Percentiles rank a stretch among this genome's conserved stretches.
These are phyloP conservation scores for Strigamia maritima DNA, from an alignment of 2,888 invertebrate genomes.

Conservation along the genomic window DNA sequence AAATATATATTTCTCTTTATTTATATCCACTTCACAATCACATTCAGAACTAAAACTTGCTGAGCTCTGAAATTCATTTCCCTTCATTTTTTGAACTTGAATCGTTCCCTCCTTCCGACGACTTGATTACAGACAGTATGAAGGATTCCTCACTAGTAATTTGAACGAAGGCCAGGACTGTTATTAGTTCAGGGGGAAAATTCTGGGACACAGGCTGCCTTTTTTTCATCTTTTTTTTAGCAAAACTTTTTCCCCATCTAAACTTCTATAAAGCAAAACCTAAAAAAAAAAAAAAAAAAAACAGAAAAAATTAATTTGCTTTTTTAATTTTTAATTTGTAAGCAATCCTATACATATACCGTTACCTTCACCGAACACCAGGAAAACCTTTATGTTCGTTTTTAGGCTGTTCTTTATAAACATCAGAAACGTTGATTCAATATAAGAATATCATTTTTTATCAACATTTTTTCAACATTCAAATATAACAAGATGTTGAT, in stretches of 20 bases:
- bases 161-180: constrained; percentile 20
- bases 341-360: too few relatives aligned
- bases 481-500: too few relatives aligned
- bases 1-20: too few relatives aligned
- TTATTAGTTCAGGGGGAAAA: constrained; percentile 23
- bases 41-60: background rate
- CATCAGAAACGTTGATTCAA: too few relatives aligned
- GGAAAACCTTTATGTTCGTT: too few relatives aligned
- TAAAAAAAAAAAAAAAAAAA: too few relatives aligned
- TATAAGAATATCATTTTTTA: too few relatives aligned
- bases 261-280: background rate
- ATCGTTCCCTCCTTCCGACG: constrained; percentile 7
- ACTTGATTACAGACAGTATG: constrained; percentile 20
- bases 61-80: background rate
- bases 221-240: background rate
- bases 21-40: background rate
- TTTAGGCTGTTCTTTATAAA: too few relatives aligned
- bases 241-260: background rate
- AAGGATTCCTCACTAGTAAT: constrained; percentile 23
- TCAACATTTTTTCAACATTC: too few relatives aligned
- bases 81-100: background rate
- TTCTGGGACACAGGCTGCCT: background rate
- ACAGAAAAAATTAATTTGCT: background rate
- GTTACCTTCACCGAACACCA: too few relatives aligned
- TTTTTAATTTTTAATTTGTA: background rate